Conservation (phyloP, 2,113 vertebrate species). For the Tichodroma muraria region DNA sequence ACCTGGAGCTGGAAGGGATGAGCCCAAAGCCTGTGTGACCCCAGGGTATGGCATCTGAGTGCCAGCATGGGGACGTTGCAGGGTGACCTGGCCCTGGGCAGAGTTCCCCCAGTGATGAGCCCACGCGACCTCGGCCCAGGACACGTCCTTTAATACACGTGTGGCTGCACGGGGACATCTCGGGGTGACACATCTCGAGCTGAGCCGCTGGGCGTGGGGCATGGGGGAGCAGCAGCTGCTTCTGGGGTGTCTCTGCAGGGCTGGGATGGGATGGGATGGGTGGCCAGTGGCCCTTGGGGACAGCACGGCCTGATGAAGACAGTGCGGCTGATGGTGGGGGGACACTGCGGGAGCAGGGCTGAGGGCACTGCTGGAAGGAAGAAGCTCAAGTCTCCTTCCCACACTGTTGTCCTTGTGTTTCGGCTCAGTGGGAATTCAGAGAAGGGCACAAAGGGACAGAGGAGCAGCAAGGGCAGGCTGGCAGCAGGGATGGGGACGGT, state of each 20-base stretch:
- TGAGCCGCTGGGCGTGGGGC: fast-evolving
- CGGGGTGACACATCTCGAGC: neutral
- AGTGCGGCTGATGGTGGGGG: fast-evolving
- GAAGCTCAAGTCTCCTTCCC: neutral
- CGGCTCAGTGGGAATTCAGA: neutral
- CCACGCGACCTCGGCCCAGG: fast-evolving
- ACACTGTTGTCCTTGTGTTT: neutral
- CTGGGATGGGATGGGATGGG: neutral
- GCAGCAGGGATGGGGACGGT: neutral
- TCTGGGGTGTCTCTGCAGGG: neutral
- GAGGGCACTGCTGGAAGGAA: neutral
- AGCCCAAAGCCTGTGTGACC: neutral
- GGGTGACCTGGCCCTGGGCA: neutral
- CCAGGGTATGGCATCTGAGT: neutral
- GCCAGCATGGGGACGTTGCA: fast-evolving
- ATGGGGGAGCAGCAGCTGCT: neutral
- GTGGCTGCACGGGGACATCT: neutral
- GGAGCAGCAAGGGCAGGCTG: neutral
- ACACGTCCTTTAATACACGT: constrained; percentile 20
- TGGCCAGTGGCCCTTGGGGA: neutral
- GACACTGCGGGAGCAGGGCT: neutral
- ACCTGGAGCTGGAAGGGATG: neutral
- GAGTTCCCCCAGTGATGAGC: neutral
- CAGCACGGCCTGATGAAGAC: neutral
- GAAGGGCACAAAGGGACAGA: neutral